Base-by-base conservation (phyloP, 2,797 vertebrate species). In the Holocentrus rufus region DNA sequence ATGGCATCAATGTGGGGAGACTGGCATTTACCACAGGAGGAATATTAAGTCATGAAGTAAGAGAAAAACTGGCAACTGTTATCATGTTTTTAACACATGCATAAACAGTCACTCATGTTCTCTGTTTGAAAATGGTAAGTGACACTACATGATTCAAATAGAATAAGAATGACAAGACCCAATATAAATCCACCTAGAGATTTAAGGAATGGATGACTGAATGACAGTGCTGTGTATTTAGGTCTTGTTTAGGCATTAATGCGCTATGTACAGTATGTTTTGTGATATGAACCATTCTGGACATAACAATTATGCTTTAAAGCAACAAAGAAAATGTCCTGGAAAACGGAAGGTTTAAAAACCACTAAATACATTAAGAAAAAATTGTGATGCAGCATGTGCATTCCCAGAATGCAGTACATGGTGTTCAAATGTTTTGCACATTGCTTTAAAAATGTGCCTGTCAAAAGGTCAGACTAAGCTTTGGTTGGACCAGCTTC, bases 371-470 rank as follows among this genome's bases (percentile, higher is more conserved):
- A 39, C 25, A 56, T 8, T 22, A 22, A 3, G 3, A 64, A 65
- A 44, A 27, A 23, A 47, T 59, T 18, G 9, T 65, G 61, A 65
- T 6, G 27, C 44, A 74, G 3, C 49, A 76, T 27, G 57, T 78
- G 85, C 89, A 91, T 89, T 92, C 88, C 49, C 67, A 80, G 90
- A 91, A 91, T 90, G 85, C 88, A 92, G 34, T 46, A 77, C 14
- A 55, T 69, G 66, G 22, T 46, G 55, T 77, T 80, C 30, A 77
- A 70, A 70, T 62, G 68, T 77, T 76, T 18, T 22, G 79, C 69
- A 77, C 79, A 55, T 70, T 20, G 4, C 53, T 69, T 72, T 49
- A 10, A 53, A 53, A 70, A 78, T 1, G 31, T 1, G 31, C 31
- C 1, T 74, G 61, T 79, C 65, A 79, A 73, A 55, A 8, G 1